These are phyloP conservation scores for Pontoporia blainvillei DNA, from an alignment of 2,113 vertebrate genomes.

Conservation along the genomic window DNA sequence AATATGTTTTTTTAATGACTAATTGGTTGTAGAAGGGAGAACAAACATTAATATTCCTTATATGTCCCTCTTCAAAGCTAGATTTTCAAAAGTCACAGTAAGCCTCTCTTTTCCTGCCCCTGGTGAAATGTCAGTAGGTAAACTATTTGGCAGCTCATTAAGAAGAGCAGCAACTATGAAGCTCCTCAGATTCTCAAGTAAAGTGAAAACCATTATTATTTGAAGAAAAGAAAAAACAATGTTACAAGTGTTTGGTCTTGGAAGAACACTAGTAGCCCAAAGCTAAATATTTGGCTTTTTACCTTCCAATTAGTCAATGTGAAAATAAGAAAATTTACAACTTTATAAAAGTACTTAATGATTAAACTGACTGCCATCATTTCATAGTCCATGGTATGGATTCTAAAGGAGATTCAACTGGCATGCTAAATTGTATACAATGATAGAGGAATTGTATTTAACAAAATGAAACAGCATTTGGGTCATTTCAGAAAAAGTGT, in stretches of 20 bases:
- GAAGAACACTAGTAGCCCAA: background rate
- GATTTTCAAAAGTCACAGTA: background rate
- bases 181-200: background rate
- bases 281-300: background rate
- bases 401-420: background rate
- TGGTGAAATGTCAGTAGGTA: background rate
- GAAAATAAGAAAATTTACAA: background rate
- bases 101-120: background rate
- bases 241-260: background rate
- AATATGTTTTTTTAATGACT: slow-evolving; percentile 19
- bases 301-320: background rate
- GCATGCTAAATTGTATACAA: background rate
- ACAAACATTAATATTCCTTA: background rate
- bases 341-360: background rate
- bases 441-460: background rate
- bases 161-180: background rate
- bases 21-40: background rate
- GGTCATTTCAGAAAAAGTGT: background rate
- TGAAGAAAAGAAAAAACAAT: background rate
- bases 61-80: background rate
- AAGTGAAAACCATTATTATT: background rate
- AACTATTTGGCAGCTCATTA: background rate
- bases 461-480: background rate
- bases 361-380: background rate
- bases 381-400: background rate